Evolutionary conservation across 1,140 invertebrate genomes (phyloP).

Genomic region (Heliconius himera): DNA sequence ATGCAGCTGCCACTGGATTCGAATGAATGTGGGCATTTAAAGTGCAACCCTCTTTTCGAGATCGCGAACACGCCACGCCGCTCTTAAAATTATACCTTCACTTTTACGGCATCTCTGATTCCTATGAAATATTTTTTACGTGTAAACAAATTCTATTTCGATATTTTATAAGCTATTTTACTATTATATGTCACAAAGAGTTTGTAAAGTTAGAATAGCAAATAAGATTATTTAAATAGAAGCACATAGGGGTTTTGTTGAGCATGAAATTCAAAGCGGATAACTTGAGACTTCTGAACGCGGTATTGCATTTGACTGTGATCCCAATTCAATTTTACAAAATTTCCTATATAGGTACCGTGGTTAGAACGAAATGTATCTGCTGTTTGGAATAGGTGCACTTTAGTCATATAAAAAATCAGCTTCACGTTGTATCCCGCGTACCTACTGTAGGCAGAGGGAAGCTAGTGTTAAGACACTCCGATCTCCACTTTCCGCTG

Average conservation of each 20-base stretch:
- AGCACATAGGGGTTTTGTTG: neutral
- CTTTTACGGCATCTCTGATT: constrained; percentile 29
- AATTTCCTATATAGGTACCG: neutral
- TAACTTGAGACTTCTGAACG: constrained; percentile 12
- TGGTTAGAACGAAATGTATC: neutral
- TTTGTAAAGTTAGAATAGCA: neutral
- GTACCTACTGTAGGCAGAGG: too few relatives aligned
- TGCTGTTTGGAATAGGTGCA: neutral
- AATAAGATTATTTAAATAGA: constrained; percentile 22
- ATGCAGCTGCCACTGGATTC: constrained; percentile 44
- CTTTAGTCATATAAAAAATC: too few relatives aligned
- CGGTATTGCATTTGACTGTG: constrained; percentile 28
- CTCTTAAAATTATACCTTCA: constrained; percentile 35
- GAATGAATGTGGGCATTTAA: constrained; percentile 55
- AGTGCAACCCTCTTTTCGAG: constrained; percentile 50
- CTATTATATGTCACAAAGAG: neutral
- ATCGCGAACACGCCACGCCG: constrained; percentile 35
- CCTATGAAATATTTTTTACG: neutral
- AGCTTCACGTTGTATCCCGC: too few relatives aligned
- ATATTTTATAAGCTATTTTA: neutral
- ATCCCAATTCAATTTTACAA: constrained; percentile 24
- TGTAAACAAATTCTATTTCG: constrained; percentile 5
- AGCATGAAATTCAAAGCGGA: constrained; percentile 10
- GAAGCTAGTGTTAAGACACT: too few relatives aligned
- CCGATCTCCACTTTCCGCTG: too few relatives aligned